A percentile compares a stretch with the other conserved stretches of the same genome.
Conservation (phyloP, 2,113 vertebrate genomes). For the Strigops habroptila region DNA sequence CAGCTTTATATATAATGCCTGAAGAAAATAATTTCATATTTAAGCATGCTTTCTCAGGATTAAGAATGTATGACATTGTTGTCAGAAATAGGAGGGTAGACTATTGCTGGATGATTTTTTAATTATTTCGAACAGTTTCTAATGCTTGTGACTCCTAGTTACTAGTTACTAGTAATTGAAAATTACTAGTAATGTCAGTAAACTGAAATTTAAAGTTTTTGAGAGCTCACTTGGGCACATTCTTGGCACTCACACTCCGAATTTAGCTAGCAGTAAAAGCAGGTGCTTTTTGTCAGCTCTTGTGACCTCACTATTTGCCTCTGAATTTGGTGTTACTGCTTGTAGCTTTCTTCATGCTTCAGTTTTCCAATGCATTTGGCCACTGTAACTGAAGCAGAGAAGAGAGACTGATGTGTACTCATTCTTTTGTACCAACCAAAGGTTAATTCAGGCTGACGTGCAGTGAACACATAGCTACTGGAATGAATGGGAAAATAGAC, state of each 20-base stretch:
- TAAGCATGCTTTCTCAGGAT: background rate
- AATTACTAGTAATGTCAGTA: too few relatives aligned
- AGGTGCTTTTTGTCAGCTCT: background rate
- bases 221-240: background rate
- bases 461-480: background rate
- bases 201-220: background rate
- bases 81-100: background rate
- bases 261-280: background rate
- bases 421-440: background rate
- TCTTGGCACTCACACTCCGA: fast-evolving
- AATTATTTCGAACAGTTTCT: background rate
- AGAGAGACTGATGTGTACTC: background rate
- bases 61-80: background rate
- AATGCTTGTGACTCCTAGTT: background rate
- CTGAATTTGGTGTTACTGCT: background rate
- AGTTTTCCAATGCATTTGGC: background rate
- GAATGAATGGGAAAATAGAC: background rate
- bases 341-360: background rate
- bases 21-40: background rate
- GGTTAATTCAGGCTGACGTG: background rate
- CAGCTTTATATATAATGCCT: background rate
- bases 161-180: background rate
- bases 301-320: background rate
- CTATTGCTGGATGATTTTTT: background rate
- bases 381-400: background rate